Base-by-base conservation (phyloP, 2,888 invertebrate species). In the Automeris io region DNA sequence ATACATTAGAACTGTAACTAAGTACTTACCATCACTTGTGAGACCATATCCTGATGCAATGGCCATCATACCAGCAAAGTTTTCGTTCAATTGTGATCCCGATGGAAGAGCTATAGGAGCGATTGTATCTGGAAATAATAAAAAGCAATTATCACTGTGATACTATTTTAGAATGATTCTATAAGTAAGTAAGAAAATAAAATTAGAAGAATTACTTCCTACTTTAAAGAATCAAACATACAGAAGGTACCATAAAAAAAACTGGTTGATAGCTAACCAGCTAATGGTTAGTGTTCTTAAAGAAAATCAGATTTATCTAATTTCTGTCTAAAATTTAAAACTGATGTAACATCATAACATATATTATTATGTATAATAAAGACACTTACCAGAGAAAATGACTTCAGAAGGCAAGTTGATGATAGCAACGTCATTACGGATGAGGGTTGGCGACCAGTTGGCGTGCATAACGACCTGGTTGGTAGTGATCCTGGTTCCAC, bases 21-120 rank as follows among this genome's bases (percentile, higher is more conserved):
- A 18, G 9, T 22, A 41, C 55, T 57, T 51, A 71, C 73, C 52
- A 29, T 66, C 57, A 13, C 11, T 24, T 5, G 59, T 70, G 1
- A 62, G 19, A 24, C 73, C 73, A 40, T 59, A 73, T 9, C 73
- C 73, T 29, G 64, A 63, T 13, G 66, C 68, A 26, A 55, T 37
- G n/a, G 57, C 72, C 0, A 16, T n/a, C 12, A 18, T 21, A 5
- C 66, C 62, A 8, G 38, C 49, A 18, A 62, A 72, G 25, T 49
- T 11, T 3, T 64, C 37, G 2, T 37, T 11, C 0, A 61, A 23
- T 37, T 60, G 46, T 19, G 16, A 1, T 7, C 57, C 62, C 19
- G 55, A 43, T 4, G 74, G 74, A 9, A 73, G 40, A 5, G 57
- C 47, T 19, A 70, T 49, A 2, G 65, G 53, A 3, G 47, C 29